Evolutionary conservation across 92 coral and sea anemone species (phyloP).

Genomic region (Umimayanthus kanabou): DNA sequence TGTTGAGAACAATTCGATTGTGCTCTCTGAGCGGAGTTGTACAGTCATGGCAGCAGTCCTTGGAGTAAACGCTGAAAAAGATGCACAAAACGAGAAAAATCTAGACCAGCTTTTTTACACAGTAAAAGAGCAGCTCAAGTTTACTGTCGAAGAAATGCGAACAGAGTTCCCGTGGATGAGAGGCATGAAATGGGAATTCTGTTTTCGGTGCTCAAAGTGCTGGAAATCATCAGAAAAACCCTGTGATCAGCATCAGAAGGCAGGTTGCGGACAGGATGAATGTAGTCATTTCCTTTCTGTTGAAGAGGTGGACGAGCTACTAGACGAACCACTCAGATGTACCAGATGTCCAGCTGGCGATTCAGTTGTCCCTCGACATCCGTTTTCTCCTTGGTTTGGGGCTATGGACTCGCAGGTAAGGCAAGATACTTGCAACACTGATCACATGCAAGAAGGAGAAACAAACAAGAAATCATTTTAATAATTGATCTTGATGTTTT

Average conservation of each 20-base stretch:
- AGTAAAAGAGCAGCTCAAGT: constrained; percentile 29
- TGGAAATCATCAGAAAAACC: constrained; percentile 9
- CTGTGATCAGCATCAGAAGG: neutral
- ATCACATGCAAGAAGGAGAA: too few species aligned
- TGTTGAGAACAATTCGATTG: constrained; percentile 41
- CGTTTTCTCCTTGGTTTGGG: neutral
- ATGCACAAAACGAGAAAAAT: neutral
- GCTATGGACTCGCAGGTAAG: neutral
- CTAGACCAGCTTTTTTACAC: constrained; percentile 4
- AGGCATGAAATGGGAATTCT: constrained; percentile 33
- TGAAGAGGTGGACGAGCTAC: neutral
- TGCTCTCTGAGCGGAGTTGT: constrained; percentile 3
- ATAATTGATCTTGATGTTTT: too few species aligned
- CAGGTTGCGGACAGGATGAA: neutral
- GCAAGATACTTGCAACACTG: neutral
- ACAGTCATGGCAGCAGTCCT: neutral
- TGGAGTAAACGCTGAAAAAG: neutral
- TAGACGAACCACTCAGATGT: neutral
- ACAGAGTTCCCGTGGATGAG: constrained; percentile 55
- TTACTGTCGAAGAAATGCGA: constrained; percentile 49
- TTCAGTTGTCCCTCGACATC: neutral
- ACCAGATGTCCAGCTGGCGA: constrained; percentile 1
- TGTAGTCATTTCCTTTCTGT: constrained; percentile 6
- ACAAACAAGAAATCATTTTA: too few species aligned
- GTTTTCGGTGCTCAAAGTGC: constrained; percentile 51